Evolutionary conservation across 2,888 invertebrate species (phyloP), one percentile per base, ranked within the genome.

Genomic region (Augiades crinisus): DNA sequence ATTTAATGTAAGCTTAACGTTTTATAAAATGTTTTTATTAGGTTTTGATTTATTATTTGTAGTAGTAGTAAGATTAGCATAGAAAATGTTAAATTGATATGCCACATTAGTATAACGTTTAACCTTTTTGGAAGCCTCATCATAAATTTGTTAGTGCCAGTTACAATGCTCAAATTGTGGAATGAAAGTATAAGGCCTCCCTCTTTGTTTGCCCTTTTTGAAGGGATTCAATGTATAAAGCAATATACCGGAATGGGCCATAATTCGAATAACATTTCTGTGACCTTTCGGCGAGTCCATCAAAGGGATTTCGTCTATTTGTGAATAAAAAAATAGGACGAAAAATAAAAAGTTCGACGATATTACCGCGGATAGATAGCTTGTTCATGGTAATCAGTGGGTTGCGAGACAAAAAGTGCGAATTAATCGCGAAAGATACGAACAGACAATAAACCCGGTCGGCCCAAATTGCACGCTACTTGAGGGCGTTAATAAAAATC

Each of bases 401-500:
- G 45, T n/a, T 47, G 34, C 24, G 44, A 40, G 52, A 51, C 56
- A 56, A 58, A 58, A 58, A 58, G 49, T 53, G 65, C 66, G 67
- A 69, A 71, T 65, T 67, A 67, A 64, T 63, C 59, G 65, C 54
- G 41, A 55, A 51, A 61, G 62, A 64, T 62, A 58, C 59, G 57
- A 55, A 62, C 56, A 59, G 60, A 68, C 67, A 70, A 70, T 74
- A 78, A 80, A 78, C 65, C 70, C 62, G 69, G 69, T 67, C 65
- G 68, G 61, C 71, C 78, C 69, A 75, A 83, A 84, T 83, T 76
- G 78, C 74, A 65, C 70, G 78, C 76, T 74, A 80, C 81, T 86
- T 80, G 78, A 79, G 78, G 75, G 80, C 78, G 80, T 84, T 80
- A 87, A 86, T 86, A 88, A 87, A 86, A 88, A 85, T 85, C 75